A percentile compares a stretch with the other conserved stretches of the same genome.
These are phyloP conservation scores for Apodemia hepburni DNA, from an alignment of 2,888 invertebrate genomes.

Conservation along the genomic window DNA sequence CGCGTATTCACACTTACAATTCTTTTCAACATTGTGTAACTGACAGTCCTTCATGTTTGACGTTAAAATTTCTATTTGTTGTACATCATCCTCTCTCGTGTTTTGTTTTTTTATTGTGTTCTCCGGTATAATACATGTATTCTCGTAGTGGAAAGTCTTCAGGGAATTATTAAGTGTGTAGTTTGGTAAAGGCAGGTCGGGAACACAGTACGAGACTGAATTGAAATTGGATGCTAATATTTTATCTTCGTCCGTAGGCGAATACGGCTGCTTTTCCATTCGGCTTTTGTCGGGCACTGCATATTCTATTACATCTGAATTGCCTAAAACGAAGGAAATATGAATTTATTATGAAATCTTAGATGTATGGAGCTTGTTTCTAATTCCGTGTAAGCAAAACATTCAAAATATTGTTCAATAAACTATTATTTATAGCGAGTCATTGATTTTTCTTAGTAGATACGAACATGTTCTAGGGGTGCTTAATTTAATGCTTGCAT, in stretches of 20 bases:
- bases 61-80: slow-evolving; percentile 69
- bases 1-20: slow-evolving; percentile 70
- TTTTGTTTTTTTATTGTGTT: slow-evolving; percentile 66
- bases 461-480: too few relatives aligned
- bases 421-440: too few relatives aligned
- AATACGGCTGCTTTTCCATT: slow-evolving; percentile 70
- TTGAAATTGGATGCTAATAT: slow-evolving; percentile 66
- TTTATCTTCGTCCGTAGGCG: slow-evolving; percentile 74
- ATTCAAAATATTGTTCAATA: too few relatives aligned
- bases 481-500: too few relatives aligned
- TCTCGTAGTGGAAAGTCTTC: slow-evolving; percentile 73
- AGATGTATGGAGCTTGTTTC: slow-evolving; percentile 1
- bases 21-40: slow-evolving; percentile 63
- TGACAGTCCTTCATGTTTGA: slow-evolving; percentile 71
- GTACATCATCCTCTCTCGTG: slow-evolving; percentile 68
- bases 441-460: too few relatives aligned
- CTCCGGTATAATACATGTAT: slow-evolving; percentile 70
- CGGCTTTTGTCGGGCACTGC: slow-evolving; percentile 74
- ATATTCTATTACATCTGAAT: slow-evolving; percentile 71
- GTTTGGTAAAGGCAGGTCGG: slow-evolving; percentile 79
- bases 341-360: slow-evolving; percentile 16
- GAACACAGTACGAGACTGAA: slow-evolving; percentile 58
- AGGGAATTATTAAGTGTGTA: slow-evolving; percentile 80
- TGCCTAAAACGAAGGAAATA: slow-evolving; percentile 44
- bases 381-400: not conserved